Base-by-base conservation (phyloP, 2,888 invertebrate genomes). In the Morinoia aosen region DNA sequence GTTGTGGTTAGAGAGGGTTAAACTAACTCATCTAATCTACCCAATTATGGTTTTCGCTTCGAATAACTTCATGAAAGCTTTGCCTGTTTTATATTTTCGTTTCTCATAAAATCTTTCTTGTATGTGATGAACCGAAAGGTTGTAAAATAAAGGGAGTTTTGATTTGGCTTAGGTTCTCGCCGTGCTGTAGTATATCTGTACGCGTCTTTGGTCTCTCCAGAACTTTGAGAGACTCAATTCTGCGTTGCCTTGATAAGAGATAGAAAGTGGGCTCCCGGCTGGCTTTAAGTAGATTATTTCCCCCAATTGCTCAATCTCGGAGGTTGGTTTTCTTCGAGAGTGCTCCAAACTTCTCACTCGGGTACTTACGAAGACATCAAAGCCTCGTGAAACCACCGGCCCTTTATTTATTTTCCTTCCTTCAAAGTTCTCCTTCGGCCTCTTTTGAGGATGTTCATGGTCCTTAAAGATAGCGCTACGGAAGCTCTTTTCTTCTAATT, bases 361-460 rank as follows among this genome's bases (percentile, higher is more conserved):
- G n/a, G 93, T 56, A 93, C 93, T 57, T 93, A 57, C 93, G 56
- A 33, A 48, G n/a, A 93, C 57, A 93, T 93, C 93, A 93, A 93
- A 93, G 93, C 56, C 93, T 93, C 57, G 57, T 57, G 93, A 14
- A 93, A 93, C 90, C 76, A 33, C 76, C 76, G 76, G 76, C 76
- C 33, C 76, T 76, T 90, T 90, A 48, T 90, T 90, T 90, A 90
- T 90, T 90, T 40, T 48, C 40, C 40, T 40, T 48, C 40, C 40
- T 39, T 76, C 76, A 76, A 76, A 76, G 76, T 33, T 76, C 76
- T 76, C 76, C 76, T 76, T 33, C 25, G 33, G 25, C 33, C 76
- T 76, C 76, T 33, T 76, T 76, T 76, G 76, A 48, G 76, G 33
- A 10, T 76, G 76, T 76, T 76, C 76, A 76, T 76, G 76, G 76